A percentile compares a stretch with the other conserved stretches of the same genome.
Conservation (phyloP, 2,888 invertebrate species). For the Morpho helenor region DNA sequence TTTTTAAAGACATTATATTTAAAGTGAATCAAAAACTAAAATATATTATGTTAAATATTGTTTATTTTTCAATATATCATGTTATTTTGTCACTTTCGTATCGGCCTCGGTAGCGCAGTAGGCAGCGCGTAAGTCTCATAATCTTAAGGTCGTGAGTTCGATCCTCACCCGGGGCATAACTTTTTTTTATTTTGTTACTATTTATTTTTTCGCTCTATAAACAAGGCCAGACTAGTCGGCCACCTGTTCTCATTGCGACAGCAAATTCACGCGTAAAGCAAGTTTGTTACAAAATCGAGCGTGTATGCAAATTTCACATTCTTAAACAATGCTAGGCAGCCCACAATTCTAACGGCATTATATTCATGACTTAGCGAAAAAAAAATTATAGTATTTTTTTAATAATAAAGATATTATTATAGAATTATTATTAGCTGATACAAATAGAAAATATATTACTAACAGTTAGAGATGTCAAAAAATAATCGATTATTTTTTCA, state of each 20-base stretch:
- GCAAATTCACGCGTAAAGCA: constrained; percentile 10
- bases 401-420: too few relatives aligned
- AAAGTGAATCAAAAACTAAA: too few relatives aligned
- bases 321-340: constrained; percentile 30
- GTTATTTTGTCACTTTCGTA: neutral
- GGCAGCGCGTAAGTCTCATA: constrained; percentile 95
- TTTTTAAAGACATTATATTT: too few relatives aligned
- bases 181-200: constrained; percentile 38
- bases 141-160: constrained; percentile 97
- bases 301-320: constrained; percentile 20
- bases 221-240: constrained; percentile 13
- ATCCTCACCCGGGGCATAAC: constrained; percentile 89
- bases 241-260: constrained; percentile 22
- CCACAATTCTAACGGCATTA: constrained; percentile 33
- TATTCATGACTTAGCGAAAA: neutral
- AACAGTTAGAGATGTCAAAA: too few relatives aligned
- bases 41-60: neutral
- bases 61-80: neutral
- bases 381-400: too few relatives aligned
- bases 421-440: neutral
- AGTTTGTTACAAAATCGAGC: constrained; percentile 16
- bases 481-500: too few relatives aligned
- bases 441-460: too few relatives aligned
- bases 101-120: constrained; percentile 90
- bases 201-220: constrained; percentile 3